Evolutionary conservation across 1,140 invertebrate species (phyloP), one percentile per base, ranked within the genome.

Genomic region (Berghia stephanieae): DNA sequence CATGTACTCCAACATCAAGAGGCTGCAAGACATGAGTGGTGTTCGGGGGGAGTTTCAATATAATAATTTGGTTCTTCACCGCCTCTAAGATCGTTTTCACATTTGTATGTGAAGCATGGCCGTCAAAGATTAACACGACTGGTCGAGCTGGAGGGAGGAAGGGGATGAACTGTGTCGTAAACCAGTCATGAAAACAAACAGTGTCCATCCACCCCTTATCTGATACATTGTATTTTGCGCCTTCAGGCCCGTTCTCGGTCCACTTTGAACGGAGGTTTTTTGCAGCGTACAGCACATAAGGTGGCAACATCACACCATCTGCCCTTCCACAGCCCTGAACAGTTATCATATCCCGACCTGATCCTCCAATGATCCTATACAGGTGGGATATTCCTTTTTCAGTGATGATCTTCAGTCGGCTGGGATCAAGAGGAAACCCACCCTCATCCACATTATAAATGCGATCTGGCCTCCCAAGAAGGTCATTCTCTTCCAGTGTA

Each of bases 181-280:
- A n/a, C n/a, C n/a, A n/a, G n/a, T n/a, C n/a, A n/a, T n/a, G n/a
- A 27, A 31, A 63, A 27, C 57, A 16, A 27, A 27, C 27, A 10
- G 27, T 63, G 57, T 63, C 57, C 57, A 63, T 63, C 57, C 57
- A 63, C 57, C 57, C 57, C 57, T 63, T 63, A 27, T 63, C 57
- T 10, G 8, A 16, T 8, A 63, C 57, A 63, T 63, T 63, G 27
- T 21, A 63, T 31, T 31, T 16, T 10, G 57, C 57, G 10, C 57
- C 57, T 16, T 10, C 27, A 10, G 57, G 57, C 27, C 57, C 57
- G 10, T 63, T 63, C 57, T 16, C 13, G 13, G 57, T 63, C 57
- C 57, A 63, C 13, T 31, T n/a, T 16, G 10, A 31, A 13, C 57
- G 8, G 13, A 63, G 8, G 57, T 63, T 63, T 63, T 63, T 63